Base-by-base conservation (phyloP, 2,797 vertebrate genomes). In the Bufotes viridis region DNA sequence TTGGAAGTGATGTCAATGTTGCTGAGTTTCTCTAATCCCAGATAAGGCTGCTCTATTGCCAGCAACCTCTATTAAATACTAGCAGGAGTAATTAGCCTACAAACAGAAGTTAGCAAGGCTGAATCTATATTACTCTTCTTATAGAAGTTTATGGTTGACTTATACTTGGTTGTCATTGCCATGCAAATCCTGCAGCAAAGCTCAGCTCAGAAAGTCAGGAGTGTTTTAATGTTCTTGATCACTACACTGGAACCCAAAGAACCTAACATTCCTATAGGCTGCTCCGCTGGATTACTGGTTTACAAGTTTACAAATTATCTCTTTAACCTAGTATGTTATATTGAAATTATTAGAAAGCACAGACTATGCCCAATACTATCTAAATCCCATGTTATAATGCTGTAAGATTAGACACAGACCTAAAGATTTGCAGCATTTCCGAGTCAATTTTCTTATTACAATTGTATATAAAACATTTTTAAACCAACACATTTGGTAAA, bases 11-110 rank as follows among this genome's bases (percentile, higher is more conserved):
- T 29, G 69, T 80, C 76, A 57, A 20, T 60, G 51, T n/a, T 79
- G 53, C 63, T 57, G 85, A 81, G 55, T 87, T 72, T 49, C 85
- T 55, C n/a, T 87, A 67, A 72, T 72, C 65, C 57, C 55, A 78
- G 78, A 63, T 75, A 75, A 87, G n/a, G 72, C 29, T 78, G 20
- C 42, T 61, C 24, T 15, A 85, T 85, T 65, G 55, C 63, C 58
- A 26, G 85, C 58, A 26, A 81, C 22, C 75, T 87, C 78, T 55
- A 81, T 58, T 70, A 81, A 87, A 70, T 53, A 53, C 81, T 60
- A 87, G 78, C 34, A 26, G 53, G 24, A 20, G 29, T 87, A 87
- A 72, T 72, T 81, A 74, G 26, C 15, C 78, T 49, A 63, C 55
- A 60, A 72, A 79, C 65, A 22, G 18, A 55, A 70, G 26, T 57